Conservation (phyloP, 1,140 invertebrate genomes). For the Bradysia coprophila region DNA sequence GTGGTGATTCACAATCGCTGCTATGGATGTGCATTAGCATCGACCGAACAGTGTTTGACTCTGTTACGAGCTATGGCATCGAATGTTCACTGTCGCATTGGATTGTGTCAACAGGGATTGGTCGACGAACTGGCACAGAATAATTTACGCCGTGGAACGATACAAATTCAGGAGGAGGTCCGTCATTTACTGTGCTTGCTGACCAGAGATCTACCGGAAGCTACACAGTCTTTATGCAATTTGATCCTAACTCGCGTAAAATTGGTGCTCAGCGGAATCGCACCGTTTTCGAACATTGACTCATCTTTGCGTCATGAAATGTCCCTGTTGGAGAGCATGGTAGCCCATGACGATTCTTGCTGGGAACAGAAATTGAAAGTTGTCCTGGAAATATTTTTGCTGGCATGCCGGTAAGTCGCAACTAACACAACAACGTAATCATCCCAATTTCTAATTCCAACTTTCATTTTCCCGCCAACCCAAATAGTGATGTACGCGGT, state of each 20-base stretch:
- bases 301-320: constrained; percentile 73
- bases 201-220: constrained; percentile 74
- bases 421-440: too few species aligned
- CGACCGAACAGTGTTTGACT: constrained; percentile 86
- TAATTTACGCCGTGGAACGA: constrained; percentile 64
- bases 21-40: constrained; percentile 70
- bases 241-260: constrained; percentile 68
- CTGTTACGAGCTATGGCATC: constrained; percentile 79
- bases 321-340: constrained; percentile 64
- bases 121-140: constrained; percentile 81
- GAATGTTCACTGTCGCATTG: constrained; percentile 53
- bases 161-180: constrained; percentile 65
- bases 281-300: constrained; percentile 45
- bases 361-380: constrained; percentile 87
- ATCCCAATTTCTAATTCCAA: too few species aligned
- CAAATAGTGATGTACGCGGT: constrained; percentile 12
- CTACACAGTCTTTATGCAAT: constrained; percentile 70
- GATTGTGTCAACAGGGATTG: constrained; percentile 69
- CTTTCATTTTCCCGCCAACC: too few species aligned
- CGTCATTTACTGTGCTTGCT: constrained; percentile 72
- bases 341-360: constrained; percentile 84
- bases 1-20: constrained; percentile 33
- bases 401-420: constrained; percentile 41
- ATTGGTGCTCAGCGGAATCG: constrained; percentile 42
- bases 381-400: constrained; percentile 69